Evolutionary conservation across 2,888 invertebrate genomes (phyloP), one percentile per base, ranked within the genome.

Genomic region (Patella pellucida): DNA sequence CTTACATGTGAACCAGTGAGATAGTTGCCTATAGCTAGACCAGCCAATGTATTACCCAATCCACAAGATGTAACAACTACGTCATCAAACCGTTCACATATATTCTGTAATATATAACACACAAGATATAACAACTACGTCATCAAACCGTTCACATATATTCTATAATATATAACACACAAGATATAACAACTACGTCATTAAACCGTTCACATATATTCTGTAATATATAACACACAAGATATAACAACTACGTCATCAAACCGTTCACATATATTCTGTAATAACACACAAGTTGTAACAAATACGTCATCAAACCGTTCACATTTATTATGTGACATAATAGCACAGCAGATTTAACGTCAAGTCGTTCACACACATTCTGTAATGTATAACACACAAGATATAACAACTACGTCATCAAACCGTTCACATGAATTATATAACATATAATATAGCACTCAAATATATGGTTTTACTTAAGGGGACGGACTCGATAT

Each of bases 31-130:
- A 89, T 79, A 31, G 85, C 82, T n/a, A 90, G 80, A 27, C 89
- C 89, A 16, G 84, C 85, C 41, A 85, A 84, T n/a, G 89, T 89
- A 3, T 89, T 89, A 14, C 89, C 88, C 79, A 88, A 88, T 12
- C 89, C 89, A 84, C 86, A 85, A 0, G 88, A 83, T 78, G 88
- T 84, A 27, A 89, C 85, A 67, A 90, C 78, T 41, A 41, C 1
- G 78, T 89, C 89, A 83, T 87, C 87, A 83, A 85, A 85, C 16
- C 83, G 56, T n/a, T 86, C 83, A 9, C 79, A 78, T 0, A 81
- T 74, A 15, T 85, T 87, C 86, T 88, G 80, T 1, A 69, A 52
- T 9, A 72, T 12, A 41, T 41, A 88, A 88, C 9, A 89, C 89
- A 84, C 86, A 85, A 0, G 88, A 83, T 78, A 87, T 84, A 27